Base-by-base conservation (phyloP, 2,797 vertebrate genomes). In the Jordanella pulchra region DNA sequence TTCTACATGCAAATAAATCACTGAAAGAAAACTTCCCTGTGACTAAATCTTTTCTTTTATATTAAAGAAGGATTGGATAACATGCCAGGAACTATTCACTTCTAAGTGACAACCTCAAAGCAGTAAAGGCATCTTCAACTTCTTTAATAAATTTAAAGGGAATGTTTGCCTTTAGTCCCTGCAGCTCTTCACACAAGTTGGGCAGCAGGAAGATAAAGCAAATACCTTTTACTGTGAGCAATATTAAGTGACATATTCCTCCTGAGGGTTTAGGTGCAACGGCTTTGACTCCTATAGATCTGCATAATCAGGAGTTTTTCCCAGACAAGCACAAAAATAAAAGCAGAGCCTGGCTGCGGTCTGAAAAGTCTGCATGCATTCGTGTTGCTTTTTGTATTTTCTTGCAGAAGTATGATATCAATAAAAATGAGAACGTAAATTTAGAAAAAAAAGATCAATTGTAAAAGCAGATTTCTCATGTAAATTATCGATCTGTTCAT, bases 181-280 rank as follows among this genome's bases (percentile, higher is more conserved):
- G 17, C 5, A 75, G 67, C 77, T 68, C 67, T 75, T 80, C 60
- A 42, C 78, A 80, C 47, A 75, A 73, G 69, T 56, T 56, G 71
- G 71, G 71, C 79, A 69, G 78, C 82, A 68, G 85, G 42, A 69
- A 23, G 71, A 89, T 71, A 74, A 77, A 83, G 86, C 78, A 84
- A 88, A 89, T 78, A 88, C 67, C 71, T 65, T 45, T 56, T 60
- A 74, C 76, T 67, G 80, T 67, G 35, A 82, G 80, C 61, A 76
- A 84, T 78, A 68, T 61, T 50, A 77, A 65, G 66, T 1, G 45
- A 80, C 74, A 50, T 23, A 58, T 65, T 39, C 61, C 82, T 61
- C 76, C 44, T 0, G 78, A 75, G 80, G 56, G 13, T 47, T 82
- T 17, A 65, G 71, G 63, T 3, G 4, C 68, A 28, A 32, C 15